Conservation (phyloP, 2,797 vertebrate species). For the Danio tinwini region DNA sequence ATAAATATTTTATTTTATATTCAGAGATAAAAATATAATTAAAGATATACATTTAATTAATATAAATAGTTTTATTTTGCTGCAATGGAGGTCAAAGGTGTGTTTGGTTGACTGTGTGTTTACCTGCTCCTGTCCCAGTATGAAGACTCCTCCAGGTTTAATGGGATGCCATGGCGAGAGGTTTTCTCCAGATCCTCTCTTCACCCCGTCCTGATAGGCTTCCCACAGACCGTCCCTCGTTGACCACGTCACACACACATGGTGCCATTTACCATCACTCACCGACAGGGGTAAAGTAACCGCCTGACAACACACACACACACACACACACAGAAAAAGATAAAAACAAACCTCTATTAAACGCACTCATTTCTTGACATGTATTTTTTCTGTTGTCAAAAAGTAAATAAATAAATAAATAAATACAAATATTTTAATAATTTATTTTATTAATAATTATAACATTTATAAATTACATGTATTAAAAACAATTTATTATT, state of each 20-base stretch:
- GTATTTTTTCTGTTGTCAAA: too few species aligned
- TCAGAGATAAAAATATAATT: too few species aligned
- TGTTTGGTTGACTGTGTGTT: slow-evolving; percentile 27
- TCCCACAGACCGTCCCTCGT: slow-evolving; percentile 85
- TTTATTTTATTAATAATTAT: too few species aligned
- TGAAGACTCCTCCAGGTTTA: slow-evolving; percentile 85
- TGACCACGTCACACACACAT: slow-evolving; percentile 86
- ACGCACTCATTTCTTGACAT: not conserved
- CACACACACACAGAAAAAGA: not conserved
- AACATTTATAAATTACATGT: too few species aligned
- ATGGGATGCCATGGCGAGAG: slow-evolving; percentile 83
- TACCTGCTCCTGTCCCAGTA: slow-evolving; percentile 90
- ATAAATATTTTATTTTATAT: too few species aligned
- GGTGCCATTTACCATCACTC: slow-evolving; percentile 85
- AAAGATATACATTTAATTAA: too few species aligned
- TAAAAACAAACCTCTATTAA: slow-evolving; percentile 1
- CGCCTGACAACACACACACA: slow-evolving; percentile 68
- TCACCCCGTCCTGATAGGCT: slow-evolving; percentile 80
- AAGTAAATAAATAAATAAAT: too few species aligned
- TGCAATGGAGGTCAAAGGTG: not conserved
- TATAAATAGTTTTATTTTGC: too few species aligned
- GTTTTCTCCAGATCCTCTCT: slow-evolving; percentile 74
- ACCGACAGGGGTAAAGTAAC: slow-evolving; percentile 77
- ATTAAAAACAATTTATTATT: too few species aligned
- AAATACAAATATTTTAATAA: too few species aligned